These are phyloP conservation scores for Fulica atra DNA, from an alignment of 2,113 vertebrate genomes.

Conservation along the genomic window DNA sequence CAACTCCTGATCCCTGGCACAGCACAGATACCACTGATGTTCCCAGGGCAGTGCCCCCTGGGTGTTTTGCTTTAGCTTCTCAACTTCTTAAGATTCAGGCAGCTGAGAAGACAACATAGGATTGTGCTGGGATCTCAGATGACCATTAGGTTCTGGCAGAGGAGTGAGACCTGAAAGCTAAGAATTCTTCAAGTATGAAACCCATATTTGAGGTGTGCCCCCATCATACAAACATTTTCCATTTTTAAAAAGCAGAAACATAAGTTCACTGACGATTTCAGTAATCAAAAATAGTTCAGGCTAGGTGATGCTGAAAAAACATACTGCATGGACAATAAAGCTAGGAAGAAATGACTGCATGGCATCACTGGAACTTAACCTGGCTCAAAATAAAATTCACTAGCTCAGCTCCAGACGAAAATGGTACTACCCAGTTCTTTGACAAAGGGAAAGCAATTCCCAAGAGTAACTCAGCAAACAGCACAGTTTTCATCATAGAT, in stretches of 20 bases:
- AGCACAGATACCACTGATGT: neutral
- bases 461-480: neutral
- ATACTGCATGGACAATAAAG: neutral
- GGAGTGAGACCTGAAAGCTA: neutral
- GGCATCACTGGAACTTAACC: neutral
- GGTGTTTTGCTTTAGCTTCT: neutral
- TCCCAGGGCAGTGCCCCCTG: neutral
- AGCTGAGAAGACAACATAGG: neutral
- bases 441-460: neutral
- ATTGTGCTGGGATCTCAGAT: neutral
- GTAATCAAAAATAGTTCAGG: neutral
- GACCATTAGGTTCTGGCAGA: neutral
- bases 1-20: neutral
- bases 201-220: neutral
- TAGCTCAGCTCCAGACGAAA: neutral
- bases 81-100: neutral
- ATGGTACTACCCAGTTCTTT: neutral
- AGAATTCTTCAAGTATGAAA: neutral
- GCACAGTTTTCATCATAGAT: neutral
- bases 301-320: neutral
- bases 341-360: neutral
- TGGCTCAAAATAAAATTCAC: neutral
- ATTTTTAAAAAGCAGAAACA: neutral
- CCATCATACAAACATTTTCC: neutral
- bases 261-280: neutral